Evolutionary conservation across 2,113 vertebrate species (phyloP).

Genomic region (Promerops cafer): DNA sequence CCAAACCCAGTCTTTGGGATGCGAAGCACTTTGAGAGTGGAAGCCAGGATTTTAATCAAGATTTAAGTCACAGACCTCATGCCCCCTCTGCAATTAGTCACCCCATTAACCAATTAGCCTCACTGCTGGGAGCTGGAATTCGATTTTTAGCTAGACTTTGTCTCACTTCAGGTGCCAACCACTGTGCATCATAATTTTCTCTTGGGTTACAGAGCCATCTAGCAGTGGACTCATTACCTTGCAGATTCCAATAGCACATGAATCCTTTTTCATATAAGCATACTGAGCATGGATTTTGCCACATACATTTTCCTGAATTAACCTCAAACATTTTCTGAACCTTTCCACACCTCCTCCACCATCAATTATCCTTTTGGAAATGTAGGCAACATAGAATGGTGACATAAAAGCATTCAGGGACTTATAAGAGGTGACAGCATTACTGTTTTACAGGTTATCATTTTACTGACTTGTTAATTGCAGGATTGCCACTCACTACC

Average conservation of each 20-base stretch:
- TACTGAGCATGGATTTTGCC: not conserved
- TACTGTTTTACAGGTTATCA: not conserved
- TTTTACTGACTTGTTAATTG: not conserved
- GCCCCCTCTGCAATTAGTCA: slow-evolving; percentile 5
- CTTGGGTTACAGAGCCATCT: slow-evolving; percentile 28
- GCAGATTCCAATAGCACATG: not conserved
- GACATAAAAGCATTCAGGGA: not conserved
- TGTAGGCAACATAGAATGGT: not conserved
- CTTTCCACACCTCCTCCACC: not conserved
- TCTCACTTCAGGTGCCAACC: not conserved
- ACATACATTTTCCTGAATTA: not conserved
- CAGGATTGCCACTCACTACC: not conserved
- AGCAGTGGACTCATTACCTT: not conserved
- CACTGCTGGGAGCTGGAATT: not conserved
- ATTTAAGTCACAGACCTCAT: not conserved
- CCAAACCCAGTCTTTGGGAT: not conserved
- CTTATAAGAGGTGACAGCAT: not conserved
- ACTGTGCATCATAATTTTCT: not conserved
- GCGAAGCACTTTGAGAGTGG: not conserved
- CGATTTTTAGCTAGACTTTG: not conserved
- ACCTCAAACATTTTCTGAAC: not conserved
- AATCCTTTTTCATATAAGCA: not conserved
- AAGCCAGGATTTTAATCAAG: not conserved
- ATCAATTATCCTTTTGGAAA: not conserved
- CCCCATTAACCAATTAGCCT: slow-evolving; percentile 14